Evolutionary conservation across 2,888 invertebrate genomes (phyloP).

Genomic region (Malacosoma neustria): DNA sequence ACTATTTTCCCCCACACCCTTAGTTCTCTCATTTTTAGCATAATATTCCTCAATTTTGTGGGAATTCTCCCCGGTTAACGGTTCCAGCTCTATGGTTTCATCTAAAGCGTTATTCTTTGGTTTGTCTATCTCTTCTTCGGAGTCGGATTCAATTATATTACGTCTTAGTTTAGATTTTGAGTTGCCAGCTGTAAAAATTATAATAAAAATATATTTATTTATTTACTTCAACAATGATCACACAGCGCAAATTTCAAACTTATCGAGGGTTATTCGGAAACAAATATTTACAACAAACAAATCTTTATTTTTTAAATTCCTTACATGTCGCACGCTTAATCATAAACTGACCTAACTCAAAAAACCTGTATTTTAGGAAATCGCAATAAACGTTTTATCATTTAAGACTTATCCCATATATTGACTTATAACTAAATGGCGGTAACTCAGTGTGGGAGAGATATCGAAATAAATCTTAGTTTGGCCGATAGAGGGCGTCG

Average conservation of each 20-base stretch:
- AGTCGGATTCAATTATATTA: conserved; percentile 40
- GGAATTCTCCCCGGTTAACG: conserved; percentile 43
- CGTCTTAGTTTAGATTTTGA: conserved; percentile 31
- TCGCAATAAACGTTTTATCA: too few species aligned
- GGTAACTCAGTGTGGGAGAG: too few species aligned
- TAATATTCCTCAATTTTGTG: conserved; percentile 61
- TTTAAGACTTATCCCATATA: too few species aligned
- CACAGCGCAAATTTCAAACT: background rate
- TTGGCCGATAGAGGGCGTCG: too few species aligned
- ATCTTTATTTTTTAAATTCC: background rate
- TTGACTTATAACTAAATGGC: too few species aligned
- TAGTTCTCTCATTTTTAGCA: conserved; percentile 27
- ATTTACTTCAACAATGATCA: too few species aligned
- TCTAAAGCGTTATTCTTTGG: conserved; percentile 43
- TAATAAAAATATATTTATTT: background rate
- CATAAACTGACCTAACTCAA: too few species aligned
- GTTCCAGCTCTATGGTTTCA: conserved; percentile 39
- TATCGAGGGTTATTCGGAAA: background rate
- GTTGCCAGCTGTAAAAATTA: conserved; percentile 22
- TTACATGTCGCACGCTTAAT: too few species aligned
- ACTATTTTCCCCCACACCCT: conserved; percentile 32
- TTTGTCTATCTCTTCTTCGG: conserved; percentile 14
- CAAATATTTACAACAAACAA: background rate
- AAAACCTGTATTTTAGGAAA: too few species aligned
- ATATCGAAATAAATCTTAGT: too few species aligned